Evolutionary conservation across 1,140 invertebrate species (phyloP).

Genomic region (Bombus ignitus): DNA sequence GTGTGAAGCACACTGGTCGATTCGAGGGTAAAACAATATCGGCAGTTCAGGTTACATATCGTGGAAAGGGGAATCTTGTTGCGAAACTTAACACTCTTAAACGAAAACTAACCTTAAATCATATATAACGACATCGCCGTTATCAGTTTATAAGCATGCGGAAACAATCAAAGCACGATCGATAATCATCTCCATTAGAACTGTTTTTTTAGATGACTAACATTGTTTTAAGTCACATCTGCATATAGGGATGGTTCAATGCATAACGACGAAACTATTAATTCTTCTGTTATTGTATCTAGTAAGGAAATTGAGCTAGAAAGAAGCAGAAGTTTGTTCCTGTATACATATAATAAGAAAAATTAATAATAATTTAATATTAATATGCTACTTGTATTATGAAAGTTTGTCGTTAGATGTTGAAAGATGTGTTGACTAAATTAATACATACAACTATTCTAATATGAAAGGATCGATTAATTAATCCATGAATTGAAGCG

Average conservation of each 20-base stretch:
- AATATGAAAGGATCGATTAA: background rate
- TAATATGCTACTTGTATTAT: no score
- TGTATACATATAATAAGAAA: no score
- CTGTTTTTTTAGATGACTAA: background rate
- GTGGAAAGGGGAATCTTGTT: background rate
- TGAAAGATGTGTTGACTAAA: background rate
- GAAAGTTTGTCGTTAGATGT: background rate
- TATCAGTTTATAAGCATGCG: conserved; percentile 3
- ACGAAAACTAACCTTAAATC: conserved; percentile 18
- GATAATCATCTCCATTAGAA: background rate
- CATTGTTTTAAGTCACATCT: background rate
- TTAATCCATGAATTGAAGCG: background rate
- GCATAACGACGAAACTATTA: background rate
- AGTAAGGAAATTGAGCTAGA: no score
- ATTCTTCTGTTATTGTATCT: no score
- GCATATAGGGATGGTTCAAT: background rate
- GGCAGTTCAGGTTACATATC: conserved; percentile 19
- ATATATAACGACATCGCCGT: background rate
- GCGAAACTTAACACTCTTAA: conserved; percentile 9
- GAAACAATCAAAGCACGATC: background rate
- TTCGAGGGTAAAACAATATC: conserved; percentile 90
- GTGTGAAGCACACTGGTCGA: conserved; percentile 96
- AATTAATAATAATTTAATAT: no score
- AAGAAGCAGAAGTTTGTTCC: no score
- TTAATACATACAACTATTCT: background rate